Conservation (phyloP, 1,140 invertebrate species). For the Babylonia areolata region DNA sequence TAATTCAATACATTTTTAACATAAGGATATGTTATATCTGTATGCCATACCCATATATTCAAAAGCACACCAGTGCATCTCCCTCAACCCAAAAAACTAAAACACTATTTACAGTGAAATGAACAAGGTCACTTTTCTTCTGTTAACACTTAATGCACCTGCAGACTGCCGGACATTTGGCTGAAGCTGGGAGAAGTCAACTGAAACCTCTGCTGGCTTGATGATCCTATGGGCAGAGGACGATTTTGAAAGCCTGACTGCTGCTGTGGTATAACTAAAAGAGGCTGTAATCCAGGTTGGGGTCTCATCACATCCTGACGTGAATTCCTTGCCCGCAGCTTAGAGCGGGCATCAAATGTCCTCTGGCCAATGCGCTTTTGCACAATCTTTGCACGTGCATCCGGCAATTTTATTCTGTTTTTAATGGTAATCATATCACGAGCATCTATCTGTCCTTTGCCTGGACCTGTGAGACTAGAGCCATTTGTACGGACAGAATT, state of each 20-base stretch:
- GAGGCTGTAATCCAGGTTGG: background rate
- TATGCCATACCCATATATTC: too few relatives aligned
- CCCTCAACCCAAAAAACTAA: too few relatives aligned
- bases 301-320: too few relatives aligned
- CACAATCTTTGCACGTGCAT: conserved; percentile 53
- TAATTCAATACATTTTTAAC: too few relatives aligned
- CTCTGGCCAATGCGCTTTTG: conserved; percentile 43
- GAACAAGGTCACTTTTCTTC: background rate
- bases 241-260: background rate
- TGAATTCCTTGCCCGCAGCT: conserved; percentile 4
- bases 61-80: too few relatives aligned
- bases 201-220: background rate
- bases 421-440: conserved; percentile 57
- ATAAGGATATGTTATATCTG: too few relatives aligned
- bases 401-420: conserved; percentile 44
- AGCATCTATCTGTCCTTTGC: conserved; percentile 49
- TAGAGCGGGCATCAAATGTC: conserved; percentile 50
- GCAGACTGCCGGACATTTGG: background rate
- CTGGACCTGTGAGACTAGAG: background rate
- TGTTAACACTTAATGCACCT: background rate
- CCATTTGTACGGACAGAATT: background rate
- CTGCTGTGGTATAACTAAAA: conserved; percentile 26
- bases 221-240: too few relatives aligned
- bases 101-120: background rate
- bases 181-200: background rate